Evolutionary conservation across 2,888 invertebrate species (phyloP).

Genomic region (Drosophila merina): DNA sequence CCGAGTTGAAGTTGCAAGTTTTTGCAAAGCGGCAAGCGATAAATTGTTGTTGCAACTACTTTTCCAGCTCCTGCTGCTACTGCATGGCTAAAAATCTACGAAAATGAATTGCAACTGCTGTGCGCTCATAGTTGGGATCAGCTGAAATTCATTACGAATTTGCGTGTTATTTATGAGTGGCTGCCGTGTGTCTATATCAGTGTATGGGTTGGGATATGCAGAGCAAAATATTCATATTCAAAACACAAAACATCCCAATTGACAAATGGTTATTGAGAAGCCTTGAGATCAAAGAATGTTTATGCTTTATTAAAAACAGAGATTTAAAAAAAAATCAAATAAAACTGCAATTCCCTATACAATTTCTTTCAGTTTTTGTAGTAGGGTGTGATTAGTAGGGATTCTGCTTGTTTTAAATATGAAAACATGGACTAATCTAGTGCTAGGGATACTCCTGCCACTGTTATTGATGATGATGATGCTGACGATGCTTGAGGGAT

Average conservation of each 20-base stretch:
- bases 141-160: conserved; percentile 80
- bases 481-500: conserved; percentile 42
- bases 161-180: conserved; percentile 76
- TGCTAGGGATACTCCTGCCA: conserved; percentile 25
- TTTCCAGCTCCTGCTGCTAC: conserved; percentile 20
- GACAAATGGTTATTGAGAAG: neutral
- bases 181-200: conserved; percentile 21
- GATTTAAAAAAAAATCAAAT: neutral
- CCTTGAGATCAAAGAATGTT: neutral
- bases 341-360: neutral
- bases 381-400: conserved; percentile 67
- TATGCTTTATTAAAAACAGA: neutral
- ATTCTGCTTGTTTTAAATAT: conserved; percentile 73
- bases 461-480: conserved; percentile 73
- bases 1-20: conserved; percentile 72
- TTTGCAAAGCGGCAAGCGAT: conserved; percentile 64
- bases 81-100: conserved; percentile 71
- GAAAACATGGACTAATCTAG: conserved; percentile 51
- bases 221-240: conserved; percentile 1
- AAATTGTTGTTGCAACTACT: conserved; percentile 61
- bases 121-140: conserved; percentile 60
- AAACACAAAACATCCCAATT: neutral
- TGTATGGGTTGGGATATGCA: conserved; percentile 19
- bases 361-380: conserved; percentile 27
- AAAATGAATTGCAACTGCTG: conserved; percentile 76